Percentiles rank a stretch among this genome's conserved stretches.
Evolutionary conservation across 2,888 invertebrate genomes (phyloP).

Genomic region (Dysmachus trigonus): DNA sequence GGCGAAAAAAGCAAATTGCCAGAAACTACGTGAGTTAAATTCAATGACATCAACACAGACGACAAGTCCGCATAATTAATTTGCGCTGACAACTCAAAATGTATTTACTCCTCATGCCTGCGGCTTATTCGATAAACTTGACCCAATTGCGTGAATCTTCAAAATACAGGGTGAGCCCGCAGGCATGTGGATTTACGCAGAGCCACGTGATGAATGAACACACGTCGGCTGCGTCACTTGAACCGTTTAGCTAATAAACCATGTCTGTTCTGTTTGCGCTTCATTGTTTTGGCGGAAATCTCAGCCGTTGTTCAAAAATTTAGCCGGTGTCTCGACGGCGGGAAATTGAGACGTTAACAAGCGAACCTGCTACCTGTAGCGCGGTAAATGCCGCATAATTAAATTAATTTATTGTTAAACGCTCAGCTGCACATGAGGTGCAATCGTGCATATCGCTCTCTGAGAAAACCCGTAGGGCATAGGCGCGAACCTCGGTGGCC

Average conservation of each 20-base stretch:
- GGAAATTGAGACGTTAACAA: slow-evolving; percentile 22
- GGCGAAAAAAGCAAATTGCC: background rate
- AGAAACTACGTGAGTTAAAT: slow-evolving; percentile 12
- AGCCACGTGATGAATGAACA: background rate
- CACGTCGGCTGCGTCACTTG: background rate
- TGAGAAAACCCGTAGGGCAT: background rate
- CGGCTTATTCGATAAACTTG: slow-evolving; percentile 10
- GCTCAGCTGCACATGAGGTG: background rate
- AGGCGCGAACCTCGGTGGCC: background rate
- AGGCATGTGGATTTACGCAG: background rate
- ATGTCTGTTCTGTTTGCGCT: background rate
- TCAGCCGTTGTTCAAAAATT: background rate
- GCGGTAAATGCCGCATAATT: background rate
- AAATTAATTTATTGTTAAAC: slow-evolving; percentile 30
- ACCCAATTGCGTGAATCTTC: slow-evolving; percentile 27
- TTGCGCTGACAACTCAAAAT: slow-evolving; percentile 26
- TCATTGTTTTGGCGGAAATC: slow-evolving; percentile 26
- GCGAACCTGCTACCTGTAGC: background rate
- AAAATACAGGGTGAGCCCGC: background rate
- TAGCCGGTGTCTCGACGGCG: slow-evolving; percentile 15
- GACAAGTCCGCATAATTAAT: slow-evolving; percentile 34
- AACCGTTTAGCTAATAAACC: background rate
- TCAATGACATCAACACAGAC: slow-evolving; percentile 16
- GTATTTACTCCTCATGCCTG: slow-evolving; percentile 10
- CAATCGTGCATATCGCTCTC: slow-evolving; percentile 16